phyloP scores from a whole-genome alignment of 1,140 invertebrate species.

The Lerema accius region DNA sequence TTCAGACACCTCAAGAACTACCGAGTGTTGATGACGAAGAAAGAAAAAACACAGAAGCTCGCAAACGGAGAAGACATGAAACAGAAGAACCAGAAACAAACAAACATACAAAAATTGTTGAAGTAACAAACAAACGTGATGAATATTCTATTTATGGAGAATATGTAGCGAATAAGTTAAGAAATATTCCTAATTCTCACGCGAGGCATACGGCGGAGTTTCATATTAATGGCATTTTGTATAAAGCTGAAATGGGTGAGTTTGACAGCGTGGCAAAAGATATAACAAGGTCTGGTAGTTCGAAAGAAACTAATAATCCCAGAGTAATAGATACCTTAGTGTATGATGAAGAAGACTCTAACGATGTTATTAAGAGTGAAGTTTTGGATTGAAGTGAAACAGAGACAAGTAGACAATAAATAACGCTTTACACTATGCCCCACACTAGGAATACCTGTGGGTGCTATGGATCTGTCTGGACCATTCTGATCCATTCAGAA shows the following conservation, averaged over 20 bases:
- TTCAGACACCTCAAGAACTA: background rate
- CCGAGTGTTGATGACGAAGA: background rate
- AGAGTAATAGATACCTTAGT: background rate
- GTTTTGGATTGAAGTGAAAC: background rate
- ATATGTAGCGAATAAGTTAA: conserved; percentile 2
- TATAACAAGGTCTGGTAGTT: background rate
- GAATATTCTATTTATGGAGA: background rate
- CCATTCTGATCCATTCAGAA: no score
- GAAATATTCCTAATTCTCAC: background rate
- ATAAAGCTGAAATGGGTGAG: background rate
- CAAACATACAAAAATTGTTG: background rate
- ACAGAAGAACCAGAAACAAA: background rate
- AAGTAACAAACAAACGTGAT: background rate
- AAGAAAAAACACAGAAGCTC: background rate
- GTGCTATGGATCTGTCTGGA: no score
- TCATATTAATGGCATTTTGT: background rate
- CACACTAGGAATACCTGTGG: no score
- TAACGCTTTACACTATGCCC: no score
- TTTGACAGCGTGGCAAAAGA: background rate
- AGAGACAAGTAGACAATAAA: no score
- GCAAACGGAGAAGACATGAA: background rate
- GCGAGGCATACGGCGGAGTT: background rate
- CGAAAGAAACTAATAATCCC: background rate
- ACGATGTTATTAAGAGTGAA: background rate
- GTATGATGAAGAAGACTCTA: background rate